phyloP scores from a whole-genome alignment of 2,797 vertebrate genomes.

The Oophaga sylvatica region DNA sequence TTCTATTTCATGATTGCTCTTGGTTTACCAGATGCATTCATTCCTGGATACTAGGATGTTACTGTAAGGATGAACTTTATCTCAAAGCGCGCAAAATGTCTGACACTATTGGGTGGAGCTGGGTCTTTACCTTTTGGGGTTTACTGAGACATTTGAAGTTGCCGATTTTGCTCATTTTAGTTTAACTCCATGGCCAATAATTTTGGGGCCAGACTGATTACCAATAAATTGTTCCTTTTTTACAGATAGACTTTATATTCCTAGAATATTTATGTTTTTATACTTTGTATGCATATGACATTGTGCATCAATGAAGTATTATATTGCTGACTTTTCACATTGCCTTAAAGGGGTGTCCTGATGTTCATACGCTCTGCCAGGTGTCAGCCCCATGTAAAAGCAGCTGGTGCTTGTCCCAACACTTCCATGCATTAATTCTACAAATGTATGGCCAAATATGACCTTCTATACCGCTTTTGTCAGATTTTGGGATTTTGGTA shows the following conservation, averaged over 20 bases:
- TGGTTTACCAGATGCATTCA: no score
- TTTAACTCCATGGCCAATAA: not conserved
- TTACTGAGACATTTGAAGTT: not conserved
- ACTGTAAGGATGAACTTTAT: not conserved
- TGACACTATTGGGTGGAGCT: not conserved
- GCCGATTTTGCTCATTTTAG: not conserved
- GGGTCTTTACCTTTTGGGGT: not conserved
- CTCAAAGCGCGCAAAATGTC: no score
- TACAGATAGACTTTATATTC: not conserved
- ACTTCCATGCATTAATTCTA: not conserved
- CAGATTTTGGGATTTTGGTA: not conserved
- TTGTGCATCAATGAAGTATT: not conserved
- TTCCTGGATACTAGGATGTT: not conserved
- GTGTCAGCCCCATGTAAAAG: not conserved
- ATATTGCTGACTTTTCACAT: not conserved
- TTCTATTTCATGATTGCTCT: not conserved
- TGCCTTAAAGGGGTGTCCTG: constrained; percentile 1
- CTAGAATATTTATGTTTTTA: not conserved
- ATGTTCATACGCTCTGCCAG: not conserved
- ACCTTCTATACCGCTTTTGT: not conserved
- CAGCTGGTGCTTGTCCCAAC: not conserved
- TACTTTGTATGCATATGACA: not conserved
- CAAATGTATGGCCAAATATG: not conserved
- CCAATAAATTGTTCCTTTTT: not conserved
- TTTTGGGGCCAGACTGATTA: not conserved